Base-by-base conservation (phyloP, 2,888 invertebrate genomes). In the Mythimna loreyi region DNA sequence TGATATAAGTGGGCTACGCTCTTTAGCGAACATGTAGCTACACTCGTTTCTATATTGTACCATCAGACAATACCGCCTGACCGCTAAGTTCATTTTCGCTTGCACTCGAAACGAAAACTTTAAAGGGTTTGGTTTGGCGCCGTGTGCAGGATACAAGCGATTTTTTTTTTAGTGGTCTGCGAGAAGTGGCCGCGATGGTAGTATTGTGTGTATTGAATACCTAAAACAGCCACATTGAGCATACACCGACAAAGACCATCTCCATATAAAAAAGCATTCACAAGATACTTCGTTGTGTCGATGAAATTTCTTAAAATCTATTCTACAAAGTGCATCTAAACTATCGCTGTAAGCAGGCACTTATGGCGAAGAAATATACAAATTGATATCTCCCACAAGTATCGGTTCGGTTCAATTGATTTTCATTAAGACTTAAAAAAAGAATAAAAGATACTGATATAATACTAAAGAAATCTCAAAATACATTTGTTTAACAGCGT, bases 291-390 rank as follows among this genome's bases (percentile, higher is more conserved):
- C 83, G 86, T 84, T 85, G 78, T 80, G 81, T 81, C 73, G 74
- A 75, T 81, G 82, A 82, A 79, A 67, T 80, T 71, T 36, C 85
- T 81, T 83, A 85, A 25, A 66, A 67, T 55, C 79, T 84, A 83
- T 23, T 64, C 30, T 82, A 81, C 67, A 83, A 75, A 83, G 71
- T 82, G 79, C 72, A 75, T 59, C 69, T 81, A 83, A 87, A 82
- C 75, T 86, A 87, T 79, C 70, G 77, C 83, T 87, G 75, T 85
- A 90, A 90, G 89, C 91, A 94, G 95, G 95, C 94, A 75, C 69
- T 55, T 87, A 75, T 85, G 92, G 92, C 87, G 86, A 86, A 89
- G 81, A 79, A 77, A 80, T 75, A 80, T 81, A 77, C n/a, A 57
- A 72, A 73, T 36, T 52, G 60, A 79, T 65, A 76, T 77, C 63